A percentile compares a stretch with the other conserved stretches of the same genome.
These are phyloP conservation scores for Centropyge bicolor DNA, from an alignment of 2,797 vertebrate species.

Conservation along the genomic window DNA sequence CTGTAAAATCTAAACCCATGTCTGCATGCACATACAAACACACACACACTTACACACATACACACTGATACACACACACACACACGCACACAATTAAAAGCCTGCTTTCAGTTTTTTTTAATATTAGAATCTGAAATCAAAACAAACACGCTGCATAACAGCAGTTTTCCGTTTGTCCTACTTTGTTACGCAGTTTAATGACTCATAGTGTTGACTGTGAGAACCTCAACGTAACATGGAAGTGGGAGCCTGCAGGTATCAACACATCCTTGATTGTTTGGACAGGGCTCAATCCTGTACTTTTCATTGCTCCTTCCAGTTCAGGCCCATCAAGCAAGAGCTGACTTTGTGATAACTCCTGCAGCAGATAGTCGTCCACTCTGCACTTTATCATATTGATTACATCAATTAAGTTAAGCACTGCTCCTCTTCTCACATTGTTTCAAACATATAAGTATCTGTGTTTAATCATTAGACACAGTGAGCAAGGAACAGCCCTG, in stretches of 20 bases:
- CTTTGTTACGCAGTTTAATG: background rate
- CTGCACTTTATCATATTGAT: constrained; percentile 67
- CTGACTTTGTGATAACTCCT: constrained; percentile 48
- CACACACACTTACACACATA: background rate
- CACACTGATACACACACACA: background rate
- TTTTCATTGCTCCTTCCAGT: background rate
- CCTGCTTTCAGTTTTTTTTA: constrained; percentile 16
- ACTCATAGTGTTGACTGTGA: constrained; percentile 25
- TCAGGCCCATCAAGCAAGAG: constrained; percentile 40
- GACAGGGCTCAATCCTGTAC: background rate
- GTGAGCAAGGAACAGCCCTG: constrained; percentile 7
- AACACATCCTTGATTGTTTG: constrained; percentile 36
- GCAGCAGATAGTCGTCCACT: constrained; percentile 27
- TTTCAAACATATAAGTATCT: constrained; percentile 27
- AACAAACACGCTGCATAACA: constrained; percentile 21
- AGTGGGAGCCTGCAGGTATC: constrained; percentile 21
- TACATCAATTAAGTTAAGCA: constrained; percentile 38
- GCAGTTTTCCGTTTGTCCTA: background rate
- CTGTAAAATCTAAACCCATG: background rate
- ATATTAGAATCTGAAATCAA: constrained; percentile 1
- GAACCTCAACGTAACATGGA: background rate
- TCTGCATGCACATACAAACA: background rate
- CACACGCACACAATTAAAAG: background rate
- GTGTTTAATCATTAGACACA: constrained; percentile 19
- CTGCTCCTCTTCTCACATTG: constrained; percentile 5